Base-by-base conservation (phyloP, 2,888 invertebrate species). In the Ditylenchus weischeri region DNA sequence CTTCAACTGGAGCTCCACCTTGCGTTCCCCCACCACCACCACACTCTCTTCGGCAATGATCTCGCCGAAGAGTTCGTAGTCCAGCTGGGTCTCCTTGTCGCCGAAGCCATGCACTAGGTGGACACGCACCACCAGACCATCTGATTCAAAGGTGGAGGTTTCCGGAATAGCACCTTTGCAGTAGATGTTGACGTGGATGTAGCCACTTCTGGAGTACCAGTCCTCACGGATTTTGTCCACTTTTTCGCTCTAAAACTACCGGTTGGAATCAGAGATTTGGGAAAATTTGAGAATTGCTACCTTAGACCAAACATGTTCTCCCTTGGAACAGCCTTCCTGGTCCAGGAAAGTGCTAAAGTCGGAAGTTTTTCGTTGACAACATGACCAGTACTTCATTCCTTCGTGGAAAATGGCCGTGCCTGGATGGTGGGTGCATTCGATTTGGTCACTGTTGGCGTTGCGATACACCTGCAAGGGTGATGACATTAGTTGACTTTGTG, bases 281-380 rank as follows among this genome's bases (percentile, higher is more conserved):
- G 7, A 8, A 18, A 21, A n/a, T n/a, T n/a, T n/a, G n/a, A 13
- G 35, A 71, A 48, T 29, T 29, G 29, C 29, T 68, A 84, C 86
- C 85, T 90, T 89, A 86, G 63, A 86, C 94, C 95, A 98, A 69
- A 89, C 86, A 85, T 98, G 98, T 60, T 87, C 87, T 7, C 93
- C 95, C 67, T 87, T 86, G 6, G 88, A 87, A 83, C 98, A 99
- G 0, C 98, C 98, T 62, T 88, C 89, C 86, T 96, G 96, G 65
- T 89, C 90, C 66, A 98, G 86, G 83, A 98, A 99, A 1, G 88
- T 88, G 66, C 90, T 88, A 83, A 99, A 99, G 83, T 99, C 96
- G 0, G 91, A 89, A 0, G 96, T 96, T 81, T 90, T 89, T 80
- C 90, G 90, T 78, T 90, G 89, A 83, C 98, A 98, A 83, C 98